phyloP scores from a whole-genome alignment of 2,113 vertebrate genomes.

The Cyanoliseus patagonus region DNA sequence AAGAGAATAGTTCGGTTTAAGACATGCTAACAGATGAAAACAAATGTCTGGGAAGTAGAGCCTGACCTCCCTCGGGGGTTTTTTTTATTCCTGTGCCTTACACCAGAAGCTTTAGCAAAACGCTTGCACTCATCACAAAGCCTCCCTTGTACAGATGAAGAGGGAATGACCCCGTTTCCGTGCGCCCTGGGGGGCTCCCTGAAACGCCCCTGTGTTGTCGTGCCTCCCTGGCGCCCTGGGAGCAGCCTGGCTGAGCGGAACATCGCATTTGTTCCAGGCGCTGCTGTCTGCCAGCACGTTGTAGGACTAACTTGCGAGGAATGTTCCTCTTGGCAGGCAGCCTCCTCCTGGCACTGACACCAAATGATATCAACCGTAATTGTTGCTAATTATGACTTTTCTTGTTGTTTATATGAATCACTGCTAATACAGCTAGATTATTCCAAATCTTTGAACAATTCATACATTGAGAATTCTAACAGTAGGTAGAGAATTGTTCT shows the following conservation, averaged over 20 bases:
- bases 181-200: neutral
- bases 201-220: neutral
- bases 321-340: slow-evolving; percentile 48
- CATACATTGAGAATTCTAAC: neutral
- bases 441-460: neutral
- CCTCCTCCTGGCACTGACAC: neutral
- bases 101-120: neutral
- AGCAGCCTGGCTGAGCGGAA: neutral
- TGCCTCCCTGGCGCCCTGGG: neutral
- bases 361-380: neutral
- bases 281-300: neutral
- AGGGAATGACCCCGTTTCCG: neutral
- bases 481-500: neutral
- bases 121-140: neutral
- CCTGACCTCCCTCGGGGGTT: neutral
- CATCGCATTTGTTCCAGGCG: neutral
- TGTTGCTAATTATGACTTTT: slow-evolving; percentile 49
- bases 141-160: neutral
- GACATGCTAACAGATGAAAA: neutral
- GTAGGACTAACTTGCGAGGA: slow-evolving; percentile 18
- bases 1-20: neutral
- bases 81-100: neutral
- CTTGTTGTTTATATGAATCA: slow-evolving; percentile 26
- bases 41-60: neutral
- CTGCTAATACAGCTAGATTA: neutral